A percentile compares a stretch with the other conserved stretches of the same genome.
These are phyloP conservation scores for Hydroisotoma schaefferi DNA, from an alignment of 2,888 invertebrate genomes.

Conservation along the genomic window DNA sequence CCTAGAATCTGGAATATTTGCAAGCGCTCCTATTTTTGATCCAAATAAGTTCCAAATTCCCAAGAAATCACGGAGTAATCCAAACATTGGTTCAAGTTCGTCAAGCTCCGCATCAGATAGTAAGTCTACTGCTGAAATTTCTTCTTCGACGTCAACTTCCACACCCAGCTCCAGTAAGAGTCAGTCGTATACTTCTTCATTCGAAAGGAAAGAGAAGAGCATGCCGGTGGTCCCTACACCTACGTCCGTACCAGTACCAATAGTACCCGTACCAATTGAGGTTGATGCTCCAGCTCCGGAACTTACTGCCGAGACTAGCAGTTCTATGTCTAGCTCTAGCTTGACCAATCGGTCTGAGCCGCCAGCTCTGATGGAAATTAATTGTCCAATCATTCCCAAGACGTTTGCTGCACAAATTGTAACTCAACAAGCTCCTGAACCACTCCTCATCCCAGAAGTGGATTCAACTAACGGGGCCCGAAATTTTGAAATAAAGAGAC, in stretches of 20 bases:
- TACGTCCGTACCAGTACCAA: constrained; percentile 12
- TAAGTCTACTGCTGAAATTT: background rate
- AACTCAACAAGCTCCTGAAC: constrained; percentile 5
- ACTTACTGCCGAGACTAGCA: constrained; percentile 2
- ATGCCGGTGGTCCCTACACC: constrained; percentile 8
- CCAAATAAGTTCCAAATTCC: constrained; percentile 47
- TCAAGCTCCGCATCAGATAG: background rate
- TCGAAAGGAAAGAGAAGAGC: constrained; percentile 17
- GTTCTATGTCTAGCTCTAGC: constrained; percentile 14
- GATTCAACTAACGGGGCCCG: constrained; percentile 4
- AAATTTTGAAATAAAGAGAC: background rate
- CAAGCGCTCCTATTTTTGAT: constrained; percentile 40
- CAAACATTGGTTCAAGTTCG: constrained; percentile 8
- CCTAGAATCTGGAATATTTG: constrained; percentile 28
- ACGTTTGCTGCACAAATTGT: background rate
- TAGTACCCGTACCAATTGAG: constrained; percentile 12
- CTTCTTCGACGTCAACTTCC: background rate
- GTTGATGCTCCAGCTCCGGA: constrained; percentile 4
- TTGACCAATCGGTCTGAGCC: background rate
- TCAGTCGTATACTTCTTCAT: background rate
- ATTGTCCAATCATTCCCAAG: background rate
- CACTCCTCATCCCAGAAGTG: background rate
- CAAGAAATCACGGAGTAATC: constrained; percentile 34
- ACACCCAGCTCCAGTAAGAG: background rate
- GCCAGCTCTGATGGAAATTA: constrained; percentile 7